Evolutionary conservation across 2,797 vertebrate species (phyloP).

Genomic region (Falco concolor): DNA sequence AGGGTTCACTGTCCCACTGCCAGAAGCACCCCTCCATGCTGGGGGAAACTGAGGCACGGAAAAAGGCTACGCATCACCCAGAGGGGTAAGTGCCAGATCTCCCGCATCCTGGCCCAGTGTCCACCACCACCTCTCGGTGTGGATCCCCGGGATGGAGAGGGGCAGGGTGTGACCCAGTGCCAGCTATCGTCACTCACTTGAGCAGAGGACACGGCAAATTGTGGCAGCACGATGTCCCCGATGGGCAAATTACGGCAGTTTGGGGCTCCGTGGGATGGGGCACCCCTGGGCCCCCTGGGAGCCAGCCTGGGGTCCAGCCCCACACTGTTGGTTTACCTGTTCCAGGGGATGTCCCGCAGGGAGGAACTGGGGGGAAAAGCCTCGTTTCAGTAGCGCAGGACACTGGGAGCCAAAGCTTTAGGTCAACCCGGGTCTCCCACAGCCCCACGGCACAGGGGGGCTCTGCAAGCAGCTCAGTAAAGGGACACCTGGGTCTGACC

Average conservation of each 20-base stretch:
- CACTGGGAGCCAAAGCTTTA: not conserved
- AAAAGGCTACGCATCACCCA: not conserved
- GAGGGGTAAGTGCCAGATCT: not conserved
- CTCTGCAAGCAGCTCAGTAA: not conserved
- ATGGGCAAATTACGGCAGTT: fast-evolving
- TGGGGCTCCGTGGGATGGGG: fast-evolving
- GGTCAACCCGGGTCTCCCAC: not conserved
- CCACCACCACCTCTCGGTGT: not conserved
- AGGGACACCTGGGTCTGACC: not conserved
- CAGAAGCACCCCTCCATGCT: not conserved
- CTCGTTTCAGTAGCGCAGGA: fast-evolving
- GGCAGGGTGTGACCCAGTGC: not conserved
- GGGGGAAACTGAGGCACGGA: not conserved
- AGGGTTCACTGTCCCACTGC: not conserved
- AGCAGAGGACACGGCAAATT: fast-evolving
- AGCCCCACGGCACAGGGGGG: not conserved
- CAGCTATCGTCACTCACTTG: fast-evolving
- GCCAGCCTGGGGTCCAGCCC: fast-evolving
- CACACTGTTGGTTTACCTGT: not conserved
- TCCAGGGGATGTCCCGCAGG: not conserved
- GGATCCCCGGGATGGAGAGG: not conserved
- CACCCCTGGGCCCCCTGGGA: not conserved
- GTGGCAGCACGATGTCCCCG: fast-evolving
- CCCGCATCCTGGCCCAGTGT: not conserved
- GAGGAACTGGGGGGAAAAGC: not conserved